Percentiles rank a stretch among this genome's conserved stretches.
Evolutionary conservation across 2,888 invertebrate genomes (phyloP).

Genomic region (Cantharis nigra): DNA sequence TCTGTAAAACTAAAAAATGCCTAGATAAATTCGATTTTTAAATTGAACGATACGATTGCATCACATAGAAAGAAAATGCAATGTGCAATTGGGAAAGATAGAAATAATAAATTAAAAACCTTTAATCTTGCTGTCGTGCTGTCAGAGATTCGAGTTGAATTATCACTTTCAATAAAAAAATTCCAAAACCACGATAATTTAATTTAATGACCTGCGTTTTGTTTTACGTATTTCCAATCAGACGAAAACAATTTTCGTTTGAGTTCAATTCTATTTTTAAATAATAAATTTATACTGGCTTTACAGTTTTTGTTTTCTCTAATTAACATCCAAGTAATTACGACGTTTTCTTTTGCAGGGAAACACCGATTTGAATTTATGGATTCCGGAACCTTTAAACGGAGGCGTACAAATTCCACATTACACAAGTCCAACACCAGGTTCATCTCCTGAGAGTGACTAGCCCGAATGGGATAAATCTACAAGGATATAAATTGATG

Average conservation of each 20-base stretch:
- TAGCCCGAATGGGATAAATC: constrained; percentile 54
- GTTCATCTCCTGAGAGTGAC: constrained; percentile 49
- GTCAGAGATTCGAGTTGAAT: neutral
- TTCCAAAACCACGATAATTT: neutral
- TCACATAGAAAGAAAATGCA: neutral
- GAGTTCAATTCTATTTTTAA: neutral
- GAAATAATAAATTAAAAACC: neutral
- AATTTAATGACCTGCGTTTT: neutral
- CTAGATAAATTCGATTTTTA: neutral
- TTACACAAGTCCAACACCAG: constrained; percentile 48
- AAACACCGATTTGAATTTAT: constrained; percentile 58
- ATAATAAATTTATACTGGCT: neutral
- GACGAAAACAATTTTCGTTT: neutral
- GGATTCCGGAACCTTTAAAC: constrained; percentile 52
- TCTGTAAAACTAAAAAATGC: neutral
- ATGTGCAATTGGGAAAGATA: neutral
- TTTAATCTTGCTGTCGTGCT: neutral
- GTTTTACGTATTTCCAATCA: neutral
- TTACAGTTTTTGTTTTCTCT: neutral
- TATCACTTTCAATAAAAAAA: neutral
- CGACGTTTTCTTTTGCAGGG: constrained; percentile 45
- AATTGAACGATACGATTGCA: neutral
- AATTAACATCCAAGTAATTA: neutral
- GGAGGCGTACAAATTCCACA: constrained; percentile 48
- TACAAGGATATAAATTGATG: constrained; percentile 46